These are phyloP conservation scores for Telenomus remus DNA, from an alignment of 1,140 invertebrate species.

Conservation along the genomic window DNA sequence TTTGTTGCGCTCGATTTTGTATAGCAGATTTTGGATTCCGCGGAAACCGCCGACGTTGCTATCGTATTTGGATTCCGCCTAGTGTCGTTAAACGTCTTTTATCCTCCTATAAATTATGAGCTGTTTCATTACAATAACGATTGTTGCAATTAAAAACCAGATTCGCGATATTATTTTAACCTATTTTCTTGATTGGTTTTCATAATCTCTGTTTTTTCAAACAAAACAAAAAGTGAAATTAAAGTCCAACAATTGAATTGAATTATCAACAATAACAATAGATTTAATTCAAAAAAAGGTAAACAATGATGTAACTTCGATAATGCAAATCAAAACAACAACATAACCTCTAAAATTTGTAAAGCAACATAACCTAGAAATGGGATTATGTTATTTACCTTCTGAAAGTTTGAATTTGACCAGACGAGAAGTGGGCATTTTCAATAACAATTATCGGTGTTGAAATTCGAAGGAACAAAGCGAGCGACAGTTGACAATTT, in stretches of 20 bases:
- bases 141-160: conserved; percentile 30
- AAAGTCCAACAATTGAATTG: no score
- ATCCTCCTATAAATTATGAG: conserved; percentile 44
- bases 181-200: not conserved
- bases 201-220: no score
- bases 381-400: not conserved
- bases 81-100: conserved; percentile 43
- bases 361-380: no score
- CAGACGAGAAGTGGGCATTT: not conserved
- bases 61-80: conserved; percentile 8
- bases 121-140: conserved; percentile 31
- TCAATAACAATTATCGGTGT: conserved; percentile 10
- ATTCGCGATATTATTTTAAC: not conserved
- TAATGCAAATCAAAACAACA: no score
- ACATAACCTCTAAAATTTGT: no score
- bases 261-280: no score
- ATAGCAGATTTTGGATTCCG: conserved; percentile 33
- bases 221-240: no score
- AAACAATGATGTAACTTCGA: no score
- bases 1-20: conserved; percentile 42
- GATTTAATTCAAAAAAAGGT: no score
- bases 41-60: conserved; percentile 6
- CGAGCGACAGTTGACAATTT: conserved; percentile 15
- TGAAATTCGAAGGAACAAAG: conserved; percentile 24
- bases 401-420: not conserved